Evolutionary conservation across 2,113 vertebrate genomes (phyloP).

Genomic region (Menura novaehollandiae): DNA sequence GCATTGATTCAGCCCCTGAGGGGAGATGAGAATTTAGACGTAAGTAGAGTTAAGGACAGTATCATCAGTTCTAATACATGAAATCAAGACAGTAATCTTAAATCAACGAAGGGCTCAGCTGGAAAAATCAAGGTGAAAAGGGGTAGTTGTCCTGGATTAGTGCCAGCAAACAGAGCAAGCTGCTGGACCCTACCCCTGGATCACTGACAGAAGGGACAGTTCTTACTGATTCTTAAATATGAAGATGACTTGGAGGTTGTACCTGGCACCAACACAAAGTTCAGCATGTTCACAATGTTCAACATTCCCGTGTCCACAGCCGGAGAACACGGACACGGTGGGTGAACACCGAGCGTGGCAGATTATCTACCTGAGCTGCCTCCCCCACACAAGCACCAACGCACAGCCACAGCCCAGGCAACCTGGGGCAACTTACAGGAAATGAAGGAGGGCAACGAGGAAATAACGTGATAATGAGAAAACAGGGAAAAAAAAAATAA

Average conservation of each 20-base stretch:
- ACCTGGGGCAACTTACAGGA: neutral
- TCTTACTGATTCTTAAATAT: neutral
- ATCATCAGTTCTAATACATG: neutral
- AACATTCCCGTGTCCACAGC: neutral
- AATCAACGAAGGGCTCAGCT: neutral
- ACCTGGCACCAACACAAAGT: neutral
- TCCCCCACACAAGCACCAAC: neutral
- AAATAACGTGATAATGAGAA: neutral
- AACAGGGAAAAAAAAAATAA: neutral
- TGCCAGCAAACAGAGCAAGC: neutral
- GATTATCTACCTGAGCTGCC: neutral
- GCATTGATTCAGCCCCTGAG: neutral
- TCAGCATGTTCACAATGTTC: fast-evolving
- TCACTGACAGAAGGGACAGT: neutral
- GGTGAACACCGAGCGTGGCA: neutral
- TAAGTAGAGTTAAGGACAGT: neutral
- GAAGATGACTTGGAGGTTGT: neutral
- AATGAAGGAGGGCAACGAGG: neutral
- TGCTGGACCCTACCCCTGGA: neutral
- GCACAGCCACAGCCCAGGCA: neutral
- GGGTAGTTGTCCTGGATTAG: neutral
- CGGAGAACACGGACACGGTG: neutral
- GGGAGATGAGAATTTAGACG: neutral
- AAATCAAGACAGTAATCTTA: neutral
- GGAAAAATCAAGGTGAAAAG: neutral